Percentiles rank a stretch among this genome's conserved stretches.
Evolutionary conservation across 2,888 invertebrate genomes (phyloP).

Genomic region (Rutpela maculata): DNA sequence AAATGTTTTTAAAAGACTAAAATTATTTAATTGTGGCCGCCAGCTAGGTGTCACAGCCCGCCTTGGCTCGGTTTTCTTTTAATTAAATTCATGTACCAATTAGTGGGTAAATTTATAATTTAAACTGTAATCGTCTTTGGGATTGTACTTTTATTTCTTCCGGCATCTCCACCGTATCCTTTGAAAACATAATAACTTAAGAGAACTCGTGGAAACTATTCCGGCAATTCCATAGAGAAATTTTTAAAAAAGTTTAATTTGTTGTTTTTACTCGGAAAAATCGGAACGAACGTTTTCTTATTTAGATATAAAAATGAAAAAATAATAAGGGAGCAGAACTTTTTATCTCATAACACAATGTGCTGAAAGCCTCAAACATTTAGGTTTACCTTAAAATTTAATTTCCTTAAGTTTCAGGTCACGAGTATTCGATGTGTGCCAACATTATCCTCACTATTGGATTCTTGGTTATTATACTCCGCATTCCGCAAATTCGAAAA

Average conservation of each 20-base stretch:
- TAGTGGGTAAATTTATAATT: conserved; percentile 32
- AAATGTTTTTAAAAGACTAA: conserved; percentile 32
- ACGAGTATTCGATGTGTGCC: no score
- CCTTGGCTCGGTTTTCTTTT: conserved; percentile 41
- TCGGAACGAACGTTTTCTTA: no score
- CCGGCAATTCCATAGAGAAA: neutral
- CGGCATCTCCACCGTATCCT: neutral
- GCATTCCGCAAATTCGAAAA: no score
- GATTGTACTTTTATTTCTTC: conserved; percentile 32
- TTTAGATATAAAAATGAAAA: no score
- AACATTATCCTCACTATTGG: no score
- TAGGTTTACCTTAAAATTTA: no score
- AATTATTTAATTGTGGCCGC: conserved; percentile 34
- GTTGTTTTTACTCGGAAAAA: neutral
- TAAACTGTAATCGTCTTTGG: conserved; percentile 7
- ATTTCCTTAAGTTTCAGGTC: no score
- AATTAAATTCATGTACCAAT: conserved; percentile 42
- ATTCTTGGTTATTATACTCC: no score
- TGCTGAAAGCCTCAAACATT: no score
- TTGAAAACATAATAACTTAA: conserved; percentile 13
- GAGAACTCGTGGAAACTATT: neutral
- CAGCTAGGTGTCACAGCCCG: conserved; percentile 27
- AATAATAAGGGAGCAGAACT: no score
- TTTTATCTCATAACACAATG: no score
- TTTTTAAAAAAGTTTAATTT: neutral